These are phyloP conservation scores for Gymnosoma rotundatum DNA, from an alignment of 2,888 invertebrate species.

Conservation along the genomic window DNA sequence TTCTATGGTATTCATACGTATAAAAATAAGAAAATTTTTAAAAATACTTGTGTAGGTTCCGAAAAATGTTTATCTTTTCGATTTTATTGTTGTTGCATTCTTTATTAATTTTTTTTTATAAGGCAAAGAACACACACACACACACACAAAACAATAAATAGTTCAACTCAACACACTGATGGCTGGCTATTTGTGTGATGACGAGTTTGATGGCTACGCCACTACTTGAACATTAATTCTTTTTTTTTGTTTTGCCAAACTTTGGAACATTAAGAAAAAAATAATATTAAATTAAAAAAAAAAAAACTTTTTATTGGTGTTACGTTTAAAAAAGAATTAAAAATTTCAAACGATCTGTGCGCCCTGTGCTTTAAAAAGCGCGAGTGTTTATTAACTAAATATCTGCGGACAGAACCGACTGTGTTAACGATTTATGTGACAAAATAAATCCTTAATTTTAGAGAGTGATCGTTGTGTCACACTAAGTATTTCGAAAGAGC, in stretches of 20 bases:
- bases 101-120: conserved; percentile 33
- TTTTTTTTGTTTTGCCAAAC: background rate
- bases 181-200: conserved; percentile 14
- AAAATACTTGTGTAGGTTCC: conserved; percentile 52
- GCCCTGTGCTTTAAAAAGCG: conserved; percentile 39
- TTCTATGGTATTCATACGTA: background rate
- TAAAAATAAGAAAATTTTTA: conserved; percentile 28
- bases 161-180: conserved; percentile 50
- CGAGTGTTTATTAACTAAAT: conserved; percentile 60
- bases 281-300: background rate
- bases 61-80: conserved; percentile 16
- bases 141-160: conserved; percentile 33
- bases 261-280: background rate
- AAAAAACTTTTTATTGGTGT: conserved; percentile 10
- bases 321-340: background rate
- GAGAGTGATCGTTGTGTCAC: conserved; percentile 40
- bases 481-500: conserved; percentile 47
- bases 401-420: background rate
- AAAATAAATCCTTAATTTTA: conserved; percentile 48
- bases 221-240: background rate
- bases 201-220: conserved; percentile 22
- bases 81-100: conserved; percentile 35
- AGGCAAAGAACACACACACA: conserved; percentile 21
- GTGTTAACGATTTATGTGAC: conserved; percentile 49
- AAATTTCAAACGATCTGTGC: conserved; percentile 13